Evolutionary conservation across 1,140 invertebrate species (phyloP).

Genomic region (Drosophila pseudoananassae): DNA sequence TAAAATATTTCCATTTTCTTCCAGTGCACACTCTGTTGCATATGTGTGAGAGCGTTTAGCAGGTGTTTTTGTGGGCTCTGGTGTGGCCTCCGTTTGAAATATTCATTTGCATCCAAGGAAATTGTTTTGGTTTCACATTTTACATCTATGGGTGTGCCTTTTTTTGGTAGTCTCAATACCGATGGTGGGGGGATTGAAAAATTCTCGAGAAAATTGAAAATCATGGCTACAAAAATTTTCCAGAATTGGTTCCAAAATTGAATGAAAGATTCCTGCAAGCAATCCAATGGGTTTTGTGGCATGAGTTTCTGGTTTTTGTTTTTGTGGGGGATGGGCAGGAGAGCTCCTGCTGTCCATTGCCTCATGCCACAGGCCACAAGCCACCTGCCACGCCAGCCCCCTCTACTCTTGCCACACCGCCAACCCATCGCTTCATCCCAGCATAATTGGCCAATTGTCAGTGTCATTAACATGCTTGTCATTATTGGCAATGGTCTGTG

Average conservation of each 20-base stretch:
- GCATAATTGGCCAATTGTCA: conserved; percentile 73
- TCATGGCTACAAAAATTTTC: conserved; percentile 35
- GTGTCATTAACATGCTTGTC: conserved; percentile 67
- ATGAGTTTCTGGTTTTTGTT: conserved; percentile 32
- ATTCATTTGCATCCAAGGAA: conserved; percentile 67
- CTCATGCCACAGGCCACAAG: conserved; percentile 11
- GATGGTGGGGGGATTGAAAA: conserved; percentile 24
- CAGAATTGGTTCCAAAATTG: neutral
- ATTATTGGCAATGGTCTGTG: conserved; percentile 54
- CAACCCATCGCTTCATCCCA: conserved; percentile 35
- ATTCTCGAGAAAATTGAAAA: conserved; percentile 40
- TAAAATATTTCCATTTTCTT: too few relatives aligned
- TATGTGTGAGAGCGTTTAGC: conserved; percentile 39
- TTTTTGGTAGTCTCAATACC: neutral
- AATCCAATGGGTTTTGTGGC: conserved; percentile 20
- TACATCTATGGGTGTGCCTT: neutral
- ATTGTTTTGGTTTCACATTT: conserved; percentile 45
- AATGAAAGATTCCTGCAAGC: neutral
- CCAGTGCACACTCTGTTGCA: conserved; percentile 1
- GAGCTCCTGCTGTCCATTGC: neutral
- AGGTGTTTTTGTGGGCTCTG: conserved; percentile 38
- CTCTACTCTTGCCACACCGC: neutral
- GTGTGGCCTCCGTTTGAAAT: conserved; percentile 14
- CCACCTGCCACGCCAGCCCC: neutral
- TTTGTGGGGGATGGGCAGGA: neutral